Evolutionary conservation across 2,113 vertebrate genomes (phyloP).

Genomic region (Cygnus atratus): DNA sequence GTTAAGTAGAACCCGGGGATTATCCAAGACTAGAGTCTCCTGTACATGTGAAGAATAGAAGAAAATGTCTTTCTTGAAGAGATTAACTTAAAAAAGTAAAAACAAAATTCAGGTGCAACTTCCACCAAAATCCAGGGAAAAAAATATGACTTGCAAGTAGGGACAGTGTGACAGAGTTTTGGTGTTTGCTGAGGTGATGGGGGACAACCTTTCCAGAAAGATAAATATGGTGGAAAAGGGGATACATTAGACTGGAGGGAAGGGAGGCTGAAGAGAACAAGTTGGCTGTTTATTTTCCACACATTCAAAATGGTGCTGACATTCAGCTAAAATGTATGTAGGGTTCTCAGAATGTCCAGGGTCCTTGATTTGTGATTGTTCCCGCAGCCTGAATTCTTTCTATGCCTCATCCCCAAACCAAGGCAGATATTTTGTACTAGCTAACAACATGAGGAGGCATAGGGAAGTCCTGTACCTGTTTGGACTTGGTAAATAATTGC

Average conservation of each 20-base stretch:
- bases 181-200: not conserved
- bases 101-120: not conserved
- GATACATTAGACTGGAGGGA: not conserved
- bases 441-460: not conserved
- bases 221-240: not conserved
- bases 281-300: not conserved
- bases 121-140: not conserved
- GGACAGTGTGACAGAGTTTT: fast-evolving
- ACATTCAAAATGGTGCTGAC: not conserved
- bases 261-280: not conserved
- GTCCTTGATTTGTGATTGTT: not conserved
- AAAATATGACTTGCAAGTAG: not conserved
- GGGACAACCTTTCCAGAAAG: not conserved
- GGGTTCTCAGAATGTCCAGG: not conserved
- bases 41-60: not conserved
- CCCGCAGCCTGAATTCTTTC: not conserved
- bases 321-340: not conserved
- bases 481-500: not conserved
- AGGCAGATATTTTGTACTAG: not conserved
- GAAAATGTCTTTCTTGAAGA: not conserved
- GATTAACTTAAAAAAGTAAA: not conserved
- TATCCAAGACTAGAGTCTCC: not conserved
- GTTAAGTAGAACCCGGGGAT: not conserved
- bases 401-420: not conserved
- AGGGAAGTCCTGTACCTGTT: not conserved